These are phyloP conservation scores for Megaceryle maxima DNA, from an alignment of 2,113 vertebrate genomes.

Conservation along the genomic window DNA sequence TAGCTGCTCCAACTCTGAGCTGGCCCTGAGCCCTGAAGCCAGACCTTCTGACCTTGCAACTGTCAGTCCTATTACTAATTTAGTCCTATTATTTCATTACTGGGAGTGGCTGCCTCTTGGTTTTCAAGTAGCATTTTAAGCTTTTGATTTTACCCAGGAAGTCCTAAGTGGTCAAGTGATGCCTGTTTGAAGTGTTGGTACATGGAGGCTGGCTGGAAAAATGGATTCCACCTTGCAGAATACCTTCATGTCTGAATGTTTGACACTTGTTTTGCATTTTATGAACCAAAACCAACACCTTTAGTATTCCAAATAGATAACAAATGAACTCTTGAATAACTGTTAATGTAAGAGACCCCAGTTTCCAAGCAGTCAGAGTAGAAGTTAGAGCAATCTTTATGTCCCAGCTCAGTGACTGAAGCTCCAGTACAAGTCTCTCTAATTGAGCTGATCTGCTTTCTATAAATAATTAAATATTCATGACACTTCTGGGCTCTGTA, in stretches of 20 bases:
- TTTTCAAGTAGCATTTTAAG: background rate
- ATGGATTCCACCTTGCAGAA: background rate
- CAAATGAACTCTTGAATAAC: background rate
- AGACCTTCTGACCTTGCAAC: background rate
- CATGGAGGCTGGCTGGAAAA: background rate
- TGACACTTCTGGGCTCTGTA: background rate
- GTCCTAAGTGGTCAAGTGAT: background rate
- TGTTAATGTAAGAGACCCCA: background rate
- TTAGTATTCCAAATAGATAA: background rate
- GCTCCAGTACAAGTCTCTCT: background rate
- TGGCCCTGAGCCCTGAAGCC: background rate
- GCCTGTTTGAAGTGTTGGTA: background rate
- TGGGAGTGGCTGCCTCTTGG: background rate
- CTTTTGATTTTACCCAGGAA: background rate
- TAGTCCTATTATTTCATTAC: background rate
- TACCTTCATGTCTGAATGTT: background rate
- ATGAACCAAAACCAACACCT: background rate
- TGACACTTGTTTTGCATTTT: background rate
- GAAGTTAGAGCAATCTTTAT: background rate
- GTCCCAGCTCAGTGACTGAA: background rate
- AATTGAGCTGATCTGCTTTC: background rate
- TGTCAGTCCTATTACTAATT: background rate
- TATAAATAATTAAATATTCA: background rate
- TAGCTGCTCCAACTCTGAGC: background rate
- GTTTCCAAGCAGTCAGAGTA: background rate